Conservation (phyloP, 2,888 invertebrate genomes). For the Lasioglossum zephyrum region DNA sequence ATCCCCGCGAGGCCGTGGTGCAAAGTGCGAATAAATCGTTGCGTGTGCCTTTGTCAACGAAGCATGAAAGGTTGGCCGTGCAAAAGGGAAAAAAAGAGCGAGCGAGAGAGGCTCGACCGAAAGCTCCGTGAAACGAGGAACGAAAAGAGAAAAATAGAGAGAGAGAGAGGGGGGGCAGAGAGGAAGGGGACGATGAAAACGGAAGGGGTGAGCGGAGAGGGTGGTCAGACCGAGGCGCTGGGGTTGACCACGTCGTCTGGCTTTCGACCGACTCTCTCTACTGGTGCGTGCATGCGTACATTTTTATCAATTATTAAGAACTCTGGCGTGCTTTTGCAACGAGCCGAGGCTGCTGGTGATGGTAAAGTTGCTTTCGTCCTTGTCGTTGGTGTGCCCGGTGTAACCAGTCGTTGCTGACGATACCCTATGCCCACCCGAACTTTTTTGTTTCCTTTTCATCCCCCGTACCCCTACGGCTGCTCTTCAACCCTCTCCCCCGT, state of each 20-base stretch:
- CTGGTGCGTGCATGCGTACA: slow-evolving; percentile 78
- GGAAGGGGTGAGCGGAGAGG: slow-evolving; percentile 20
- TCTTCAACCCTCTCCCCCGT: slow-evolving; percentile 14
- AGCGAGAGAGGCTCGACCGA: slow-evolving; percentile 13
- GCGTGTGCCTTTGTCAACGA: slow-evolving; percentile 80
- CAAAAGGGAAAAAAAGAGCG: slow-evolving; percentile 38
- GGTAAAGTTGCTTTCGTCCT: slow-evolving; percentile 62
- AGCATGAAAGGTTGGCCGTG: slow-evolving; percentile 56
- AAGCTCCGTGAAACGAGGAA: not conserved
- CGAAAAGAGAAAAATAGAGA: slow-evolving; percentile 12
- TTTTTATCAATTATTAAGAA: slow-evolving; percentile 85
- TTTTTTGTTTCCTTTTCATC: slow-evolving; percentile 42
- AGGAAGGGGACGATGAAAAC: slow-evolving; percentile 7
- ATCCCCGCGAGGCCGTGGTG: slow-evolving; percentile 76
- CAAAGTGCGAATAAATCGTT: slow-evolving; percentile 84
- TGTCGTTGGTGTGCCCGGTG: slow-evolving; percentile 58
- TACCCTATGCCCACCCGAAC: slow-evolving; percentile 69
- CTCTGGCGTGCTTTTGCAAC: slow-evolving; percentile 71
- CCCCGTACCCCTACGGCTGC: slow-evolving; percentile 1
- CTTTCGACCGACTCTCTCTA: slow-evolving; percentile 58
- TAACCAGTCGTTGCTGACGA: slow-evolving; percentile 62
- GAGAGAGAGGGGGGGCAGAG: not conserved
- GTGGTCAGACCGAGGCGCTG: slow-evolving; percentile 36
- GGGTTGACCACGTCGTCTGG: slow-evolving; percentile 64
- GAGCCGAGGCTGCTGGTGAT: slow-evolving; percentile 41